phyloP scores from a whole-genome alignment of 2,113 vertebrate species.

The Phalacrocorax aristotelis region DNA sequence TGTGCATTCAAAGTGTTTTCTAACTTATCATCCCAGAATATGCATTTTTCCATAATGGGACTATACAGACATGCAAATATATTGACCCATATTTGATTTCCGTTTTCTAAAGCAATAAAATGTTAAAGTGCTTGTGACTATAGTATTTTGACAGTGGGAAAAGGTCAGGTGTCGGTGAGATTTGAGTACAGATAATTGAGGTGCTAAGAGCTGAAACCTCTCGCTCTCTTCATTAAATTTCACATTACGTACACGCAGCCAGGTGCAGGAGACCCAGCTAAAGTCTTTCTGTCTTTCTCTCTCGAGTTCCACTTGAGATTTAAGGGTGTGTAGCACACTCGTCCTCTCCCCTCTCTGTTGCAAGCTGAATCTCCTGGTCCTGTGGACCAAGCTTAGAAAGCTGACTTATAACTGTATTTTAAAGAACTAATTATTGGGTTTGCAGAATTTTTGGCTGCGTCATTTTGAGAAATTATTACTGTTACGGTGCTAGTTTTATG shows the following conservation, averaged over 20 bases:
- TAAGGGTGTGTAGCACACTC: not conserved
- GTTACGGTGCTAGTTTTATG: not conserved
- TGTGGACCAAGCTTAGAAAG: not conserved
- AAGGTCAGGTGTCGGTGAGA: not conserved
- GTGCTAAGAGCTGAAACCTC: not conserved
- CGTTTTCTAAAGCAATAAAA: not conserved
- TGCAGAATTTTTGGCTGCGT: not conserved
- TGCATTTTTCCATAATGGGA: not conserved
- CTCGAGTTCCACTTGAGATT: not conserved
- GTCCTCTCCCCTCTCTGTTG: not conserved
- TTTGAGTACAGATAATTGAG: not conserved
- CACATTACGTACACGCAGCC: not conserved
- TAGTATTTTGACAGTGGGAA: not conserved
- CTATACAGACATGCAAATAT: not conserved
- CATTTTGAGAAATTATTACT: not conserved
- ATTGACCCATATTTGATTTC: not conserved
- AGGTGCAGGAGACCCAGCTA: not conserved
- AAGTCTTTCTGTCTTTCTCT: not conserved
- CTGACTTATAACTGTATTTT: not conserved
- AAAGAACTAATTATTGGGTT: not conserved
- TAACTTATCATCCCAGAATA: fast-evolving
- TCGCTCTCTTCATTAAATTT: not conserved
- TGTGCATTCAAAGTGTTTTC: not conserved
- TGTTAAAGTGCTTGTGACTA: not conserved
- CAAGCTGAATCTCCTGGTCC: not conserved